These are phyloP conservation scores for Enteromius argenteus DNA, from an alignment of 2,797 vertebrate genomes.

Conservation along the genomic window DNA sequence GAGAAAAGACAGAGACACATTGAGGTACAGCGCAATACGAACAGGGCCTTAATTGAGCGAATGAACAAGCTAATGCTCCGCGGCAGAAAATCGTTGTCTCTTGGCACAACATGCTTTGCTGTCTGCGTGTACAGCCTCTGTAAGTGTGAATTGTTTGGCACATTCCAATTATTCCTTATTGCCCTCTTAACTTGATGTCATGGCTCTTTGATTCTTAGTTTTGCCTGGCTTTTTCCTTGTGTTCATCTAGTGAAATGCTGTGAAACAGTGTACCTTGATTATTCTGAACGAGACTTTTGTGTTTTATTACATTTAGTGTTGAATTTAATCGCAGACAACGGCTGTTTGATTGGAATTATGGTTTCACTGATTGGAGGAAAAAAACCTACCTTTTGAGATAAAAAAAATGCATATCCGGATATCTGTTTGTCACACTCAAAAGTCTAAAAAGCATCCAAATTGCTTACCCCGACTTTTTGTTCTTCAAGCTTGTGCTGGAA, in stretches of 20 bases:
- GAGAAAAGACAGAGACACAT: slow-evolving; percentile 42
- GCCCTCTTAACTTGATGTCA: slow-evolving; percentile 21
- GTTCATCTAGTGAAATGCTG: neutral
- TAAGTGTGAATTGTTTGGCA: slow-evolving; percentile 37
- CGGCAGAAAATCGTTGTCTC: slow-evolving; percentile 57
- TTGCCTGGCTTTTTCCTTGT: neutral
- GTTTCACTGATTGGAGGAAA: neutral
- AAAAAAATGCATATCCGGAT: neutral
- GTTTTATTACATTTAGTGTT: neutral
- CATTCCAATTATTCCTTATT: slow-evolving; percentile 45
- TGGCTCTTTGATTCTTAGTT: slow-evolving; percentile 41
- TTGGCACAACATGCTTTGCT: slow-evolving; percentile 35
- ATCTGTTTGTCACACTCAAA: neutral
- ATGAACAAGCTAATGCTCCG: slow-evolving; percentile 52
- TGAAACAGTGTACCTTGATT: neutral
- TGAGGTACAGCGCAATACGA: slow-evolving; percentile 26
- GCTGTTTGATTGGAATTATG: neutral
- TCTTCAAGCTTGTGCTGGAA: neutral
- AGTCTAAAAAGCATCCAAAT: neutral
- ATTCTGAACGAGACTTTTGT: neutral
- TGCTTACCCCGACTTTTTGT: neutral
- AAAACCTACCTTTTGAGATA: neutral
- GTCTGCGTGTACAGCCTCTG: slow-evolving; percentile 16
- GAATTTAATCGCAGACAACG: neutral
- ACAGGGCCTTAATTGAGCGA: slow-evolving; percentile 49